Conservation (phyloP, 2,113 vertebrate genomes). For the Mustela lutreola region DNA sequence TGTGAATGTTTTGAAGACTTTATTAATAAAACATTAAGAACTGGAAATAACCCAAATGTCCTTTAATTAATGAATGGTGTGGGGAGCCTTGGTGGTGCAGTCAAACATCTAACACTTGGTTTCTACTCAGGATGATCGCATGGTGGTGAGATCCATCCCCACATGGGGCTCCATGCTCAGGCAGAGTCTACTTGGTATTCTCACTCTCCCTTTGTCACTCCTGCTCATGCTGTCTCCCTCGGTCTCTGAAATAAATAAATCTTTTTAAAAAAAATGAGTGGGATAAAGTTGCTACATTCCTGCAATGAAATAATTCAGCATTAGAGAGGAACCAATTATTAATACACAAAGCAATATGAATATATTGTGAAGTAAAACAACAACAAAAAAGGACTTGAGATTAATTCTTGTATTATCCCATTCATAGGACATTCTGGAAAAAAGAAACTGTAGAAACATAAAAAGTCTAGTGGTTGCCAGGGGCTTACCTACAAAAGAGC, state of each 20-base stretch:
- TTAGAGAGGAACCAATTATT: background rate
- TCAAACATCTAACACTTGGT: background rate
- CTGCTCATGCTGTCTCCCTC: background rate
- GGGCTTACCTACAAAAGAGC: background rate
- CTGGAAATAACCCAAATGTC: background rate
- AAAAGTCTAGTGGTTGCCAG: background rate
- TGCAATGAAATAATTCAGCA: background rate
- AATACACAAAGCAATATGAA: background rate
- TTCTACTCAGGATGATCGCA: background rate
- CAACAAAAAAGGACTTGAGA: background rate
- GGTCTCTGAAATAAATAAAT: background rate
- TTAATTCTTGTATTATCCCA: background rate
- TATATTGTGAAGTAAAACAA: background rate
- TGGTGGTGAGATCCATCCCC: background rate
- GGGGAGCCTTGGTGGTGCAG: background rate
- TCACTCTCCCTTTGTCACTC: background rate
- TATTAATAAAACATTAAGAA: background rate
- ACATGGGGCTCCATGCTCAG: rapidly evolving
- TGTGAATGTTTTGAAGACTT: background rate
- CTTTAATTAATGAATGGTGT: background rate
- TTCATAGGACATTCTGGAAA: background rate
- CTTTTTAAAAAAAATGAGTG: background rate
- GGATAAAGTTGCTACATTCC: background rate
- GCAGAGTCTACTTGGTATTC: background rate
- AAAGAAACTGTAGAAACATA: background rate